These are phyloP conservation scores for Platyura marginata DNA, from an alignment of 1,140 invertebrate genomes.

Conservation along the genomic window DNA sequence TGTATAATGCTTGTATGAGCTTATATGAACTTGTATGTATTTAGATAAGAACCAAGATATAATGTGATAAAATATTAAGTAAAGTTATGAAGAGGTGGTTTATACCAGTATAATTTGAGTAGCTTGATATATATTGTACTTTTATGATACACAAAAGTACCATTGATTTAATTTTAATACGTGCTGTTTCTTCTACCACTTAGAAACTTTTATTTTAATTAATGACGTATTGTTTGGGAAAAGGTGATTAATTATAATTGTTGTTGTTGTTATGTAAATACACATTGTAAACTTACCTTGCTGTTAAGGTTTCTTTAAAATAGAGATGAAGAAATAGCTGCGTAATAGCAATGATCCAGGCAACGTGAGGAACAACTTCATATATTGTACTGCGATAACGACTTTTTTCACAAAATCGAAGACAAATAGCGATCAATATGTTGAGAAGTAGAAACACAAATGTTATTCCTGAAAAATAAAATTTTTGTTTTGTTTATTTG, in stretches of 20 bases:
- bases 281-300: conserved; percentile 14
- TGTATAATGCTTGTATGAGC: no score
- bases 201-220: no score
- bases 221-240: no score
- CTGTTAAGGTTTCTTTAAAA: conserved; percentile 31
- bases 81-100: no score
- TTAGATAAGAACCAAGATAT: no score
- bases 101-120: no score
- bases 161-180: no score
- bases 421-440: conserved; percentile 24
- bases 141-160: no score
- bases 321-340: conserved; percentile 38
- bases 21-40: no score
- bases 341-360: conserved; percentile 38
- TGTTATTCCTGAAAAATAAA: conserved; percentile 19
- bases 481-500: background rate
- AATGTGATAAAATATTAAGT: no score
- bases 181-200: no score
- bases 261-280: background rate
- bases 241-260: background rate
- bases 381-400: conserved; percentile 26
- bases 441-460: conserved; percentile 32
- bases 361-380: conserved; percentile 35
- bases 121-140: no score
- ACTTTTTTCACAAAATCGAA: conserved; percentile 27